These are phyloP conservation scores for Andrena cerasifolii DNA, from an alignment of 1,140 invertebrate species.

Conservation along the genomic window DNA sequence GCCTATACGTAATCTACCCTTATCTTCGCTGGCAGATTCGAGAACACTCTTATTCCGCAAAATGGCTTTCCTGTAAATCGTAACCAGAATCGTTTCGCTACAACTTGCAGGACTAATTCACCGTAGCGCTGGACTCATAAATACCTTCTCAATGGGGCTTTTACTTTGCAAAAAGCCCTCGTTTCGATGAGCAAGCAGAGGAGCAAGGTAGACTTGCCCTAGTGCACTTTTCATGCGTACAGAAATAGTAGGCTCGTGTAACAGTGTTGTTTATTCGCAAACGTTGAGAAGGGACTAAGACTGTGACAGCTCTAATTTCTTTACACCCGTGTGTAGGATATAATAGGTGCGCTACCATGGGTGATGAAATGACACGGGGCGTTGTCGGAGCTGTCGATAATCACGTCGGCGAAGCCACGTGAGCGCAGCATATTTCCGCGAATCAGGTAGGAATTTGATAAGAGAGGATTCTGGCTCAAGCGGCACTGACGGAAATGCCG, in stretches of 20 bases:
- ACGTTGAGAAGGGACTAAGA: too few species aligned
- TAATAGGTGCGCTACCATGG: not conserved
- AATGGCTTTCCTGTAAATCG: conserved; percentile 47
- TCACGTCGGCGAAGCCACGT: not conserved
- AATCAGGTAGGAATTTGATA: conserved; percentile 60
- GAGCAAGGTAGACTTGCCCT: too few species aligned
- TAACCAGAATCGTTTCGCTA: conserved; percentile 8
- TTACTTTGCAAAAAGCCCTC: not conserved
- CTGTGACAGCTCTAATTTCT: too few species aligned
- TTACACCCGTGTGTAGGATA: not conserved
- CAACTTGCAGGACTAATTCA: conserved; percentile 9
- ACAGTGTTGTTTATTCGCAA: too few species aligned
- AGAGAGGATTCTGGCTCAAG: conserved; percentile 21
- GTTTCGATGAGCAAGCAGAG: not conserved
- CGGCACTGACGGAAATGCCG: conserved; percentile 29
- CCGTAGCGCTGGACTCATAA: not conserved
- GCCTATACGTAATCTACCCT: conserved; percentile 58
- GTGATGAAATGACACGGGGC: not conserved
- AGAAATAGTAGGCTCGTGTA: too few species aligned
- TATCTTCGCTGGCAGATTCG: conserved; percentile 58
- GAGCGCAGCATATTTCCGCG: conserved; percentile 40
- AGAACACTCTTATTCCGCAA: conserved; percentile 34
- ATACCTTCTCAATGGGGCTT: not conserved
- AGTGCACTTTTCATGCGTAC: too few species aligned
- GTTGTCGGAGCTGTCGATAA: not conserved